Base-by-base conservation (phyloP, 2,888 invertebrate species). In the Ennomos quercinarius region DNA sequence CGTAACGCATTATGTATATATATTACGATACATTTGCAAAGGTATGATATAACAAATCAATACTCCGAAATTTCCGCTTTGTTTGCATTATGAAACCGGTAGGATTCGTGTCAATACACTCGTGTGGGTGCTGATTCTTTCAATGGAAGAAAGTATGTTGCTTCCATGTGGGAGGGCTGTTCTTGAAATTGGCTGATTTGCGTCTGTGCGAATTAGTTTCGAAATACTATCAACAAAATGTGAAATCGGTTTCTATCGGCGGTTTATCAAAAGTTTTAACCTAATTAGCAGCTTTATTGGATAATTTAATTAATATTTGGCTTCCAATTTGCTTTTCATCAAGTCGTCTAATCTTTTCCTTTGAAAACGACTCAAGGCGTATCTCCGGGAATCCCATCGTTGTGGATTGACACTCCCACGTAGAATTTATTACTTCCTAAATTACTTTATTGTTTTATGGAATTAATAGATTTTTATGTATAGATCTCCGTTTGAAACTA, bases 341-440 rank as follows among this genome's bases (percentile, higher is more conserved):
- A 68, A 63, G 73, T 79, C 74, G 67, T 82, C 80, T 80, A 77
- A 80, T 83, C 70, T 79, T 76, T 80, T 79, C 80, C 77, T 71
- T 70, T 66, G 56, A 71, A 61, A 61, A 54, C 52, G 65, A 78
- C 72, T 84, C 78, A 83, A 84, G 85, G 84, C 78, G 73, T 73
- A 76, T 80, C 86, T 89, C 89, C 88, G 77, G 84, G 90, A 90
- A 89, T 78, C 79, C 71, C 78, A 71, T 70, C 75, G 77, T 70
- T 68, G 70, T 58, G 63, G 69, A 67, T 67, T 70, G 81, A 76
- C 83, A 81, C 84, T 84, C 84, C 84, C 83, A 82, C 80, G 76
- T 73, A 68, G 76, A 86, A 91, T 91, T 91, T 89, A 91, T 87
- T 72, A 73, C 80, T 91, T 91, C 91, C 91, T 86, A 72, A 73